Base-by-base conservation (phyloP, 2,797 vertebrate genomes). In the Sandelia bainsii region DNA sequence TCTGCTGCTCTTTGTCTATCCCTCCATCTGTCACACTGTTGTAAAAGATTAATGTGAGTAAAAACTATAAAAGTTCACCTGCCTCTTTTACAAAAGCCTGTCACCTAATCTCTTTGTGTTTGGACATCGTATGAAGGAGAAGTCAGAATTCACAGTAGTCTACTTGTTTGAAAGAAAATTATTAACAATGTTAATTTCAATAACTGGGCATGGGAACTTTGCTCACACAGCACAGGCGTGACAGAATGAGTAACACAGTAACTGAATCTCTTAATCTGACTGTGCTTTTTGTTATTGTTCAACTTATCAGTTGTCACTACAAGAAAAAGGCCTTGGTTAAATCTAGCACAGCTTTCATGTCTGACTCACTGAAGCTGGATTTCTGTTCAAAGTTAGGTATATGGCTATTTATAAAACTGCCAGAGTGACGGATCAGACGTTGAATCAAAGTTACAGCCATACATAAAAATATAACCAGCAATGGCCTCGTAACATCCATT, bases 361-460 rank as follows among this genome's bases (percentile, higher is more conserved):
- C 57, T 63, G 66, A 74, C 52, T 86, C 80, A 80, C 13, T 80
- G 68, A 83, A 80, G 75, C 69, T 62, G 54, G 48, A 51, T 85
- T 82, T 65, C 65, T 81, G 42, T 80, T 75, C 56, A 84, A 79
- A 76, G 56, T 80, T 82, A 34, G 34, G 40, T 53, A 58, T 40
- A 58, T 40, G 50, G 32, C 75, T 91, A 89, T 92, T 91, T 89
- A 89, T 92, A 90, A 86, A 88, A 40, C 73, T 84, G 87, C 66
- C 79, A 86, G 17, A 67, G 44, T 85, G 86, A 91, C 77, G 75
- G 67, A 87, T 86, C 79, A 72, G 81, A 81, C 82, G 81, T 64
- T 82, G 69, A 87, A 69, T 85, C 75, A 87, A 90, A 81, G 69
- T 62, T 83, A 81, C 22, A 83, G 52, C 56, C 42, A 62, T 37